A percentile compares a stretch with the other conserved stretches of the same genome.
phyloP scores from a whole-genome alignment of 2,113 vertebrate genomes.

The Sclerurus mexicanus region DNA sequence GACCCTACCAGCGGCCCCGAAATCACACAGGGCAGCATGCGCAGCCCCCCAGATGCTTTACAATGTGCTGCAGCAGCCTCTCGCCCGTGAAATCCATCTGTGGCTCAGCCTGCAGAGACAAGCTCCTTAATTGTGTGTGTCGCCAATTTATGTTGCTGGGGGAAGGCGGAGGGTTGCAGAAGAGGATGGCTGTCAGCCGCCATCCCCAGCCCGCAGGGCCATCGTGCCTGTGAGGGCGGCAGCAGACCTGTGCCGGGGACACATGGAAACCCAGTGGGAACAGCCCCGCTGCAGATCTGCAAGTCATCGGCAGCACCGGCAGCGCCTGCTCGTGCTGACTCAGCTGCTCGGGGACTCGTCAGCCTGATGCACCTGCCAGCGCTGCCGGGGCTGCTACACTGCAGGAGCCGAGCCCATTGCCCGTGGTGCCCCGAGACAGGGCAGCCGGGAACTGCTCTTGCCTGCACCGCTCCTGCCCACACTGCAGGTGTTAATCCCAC shows the following conservation, averaged over 20 bases:
- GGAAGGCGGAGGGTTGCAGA: fast-evolving
- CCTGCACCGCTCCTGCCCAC: background rate
- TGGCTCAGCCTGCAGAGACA: constrained; percentile 10
- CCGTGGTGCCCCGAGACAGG: fast-evolving
- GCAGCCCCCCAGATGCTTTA: background rate
- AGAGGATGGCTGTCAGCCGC: background rate
- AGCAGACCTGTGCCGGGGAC: background rate
- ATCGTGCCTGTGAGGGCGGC: background rate
- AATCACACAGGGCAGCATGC: fast-evolving
- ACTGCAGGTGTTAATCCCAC: fast-evolving
- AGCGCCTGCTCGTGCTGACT: background rate
- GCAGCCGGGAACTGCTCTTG: background rate
- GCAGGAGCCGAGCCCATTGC: background rate
- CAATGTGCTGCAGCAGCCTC: background rate
- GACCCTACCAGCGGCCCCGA: background rate
- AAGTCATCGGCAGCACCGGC: background rate
- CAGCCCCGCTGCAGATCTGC: background rate
- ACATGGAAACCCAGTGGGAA: background rate
- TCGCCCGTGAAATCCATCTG: constrained; percentile 13
- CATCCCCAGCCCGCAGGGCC: background rate
- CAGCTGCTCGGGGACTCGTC: background rate
- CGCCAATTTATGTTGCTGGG: background rate
- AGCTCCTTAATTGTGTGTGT: constrained; percentile 13
- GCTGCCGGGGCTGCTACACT: background rate
- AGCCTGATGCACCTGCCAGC: background rate